Evolutionary conservation across 1,140 invertebrate genomes (phyloP).

Genomic region (Brachionus koreanus): DNA sequence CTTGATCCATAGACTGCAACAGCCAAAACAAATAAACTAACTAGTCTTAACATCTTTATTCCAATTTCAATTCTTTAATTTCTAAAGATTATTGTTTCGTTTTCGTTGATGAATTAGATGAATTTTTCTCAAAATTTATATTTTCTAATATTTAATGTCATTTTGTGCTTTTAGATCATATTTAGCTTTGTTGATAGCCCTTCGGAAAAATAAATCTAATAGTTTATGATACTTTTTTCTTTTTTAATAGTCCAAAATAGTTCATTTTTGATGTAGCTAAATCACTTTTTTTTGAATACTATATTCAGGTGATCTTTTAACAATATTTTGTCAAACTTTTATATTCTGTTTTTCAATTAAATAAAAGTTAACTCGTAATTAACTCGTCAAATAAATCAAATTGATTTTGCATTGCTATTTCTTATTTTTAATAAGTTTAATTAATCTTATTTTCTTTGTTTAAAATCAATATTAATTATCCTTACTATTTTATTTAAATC

Average conservation of each 20-base stretch:
- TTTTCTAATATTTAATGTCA: neutral
- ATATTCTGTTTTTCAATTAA: too few relatives aligned
- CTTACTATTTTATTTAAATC: too few relatives aligned
- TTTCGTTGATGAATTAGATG: neutral
- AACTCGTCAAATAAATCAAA: too few relatives aligned
- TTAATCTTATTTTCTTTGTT: too few relatives aligned
- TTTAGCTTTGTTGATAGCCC: neutral
- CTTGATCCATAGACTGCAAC: neutral
- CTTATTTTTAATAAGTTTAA: too few relatives aligned
- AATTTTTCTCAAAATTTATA: neutral
- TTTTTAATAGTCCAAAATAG: neutral
- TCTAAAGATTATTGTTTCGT: neutral
- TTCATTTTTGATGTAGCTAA: neutral
- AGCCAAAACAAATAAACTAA: neutral
- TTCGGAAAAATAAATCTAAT: neutral
- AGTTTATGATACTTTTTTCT: neutral
- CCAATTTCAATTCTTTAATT: neutral
- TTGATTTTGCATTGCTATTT: too few relatives aligned
- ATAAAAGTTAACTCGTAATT: too few relatives aligned
- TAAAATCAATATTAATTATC: too few relatives aligned
- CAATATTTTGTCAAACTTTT: neutral
- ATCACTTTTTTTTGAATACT: neutral
- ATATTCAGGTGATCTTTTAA: neutral
- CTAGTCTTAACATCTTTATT: neutral
- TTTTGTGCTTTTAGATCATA: neutral